phyloP scores from a whole-genome alignment of 2,113 vertebrate species.

The Petrocephalus microphthalmus region DNA sequence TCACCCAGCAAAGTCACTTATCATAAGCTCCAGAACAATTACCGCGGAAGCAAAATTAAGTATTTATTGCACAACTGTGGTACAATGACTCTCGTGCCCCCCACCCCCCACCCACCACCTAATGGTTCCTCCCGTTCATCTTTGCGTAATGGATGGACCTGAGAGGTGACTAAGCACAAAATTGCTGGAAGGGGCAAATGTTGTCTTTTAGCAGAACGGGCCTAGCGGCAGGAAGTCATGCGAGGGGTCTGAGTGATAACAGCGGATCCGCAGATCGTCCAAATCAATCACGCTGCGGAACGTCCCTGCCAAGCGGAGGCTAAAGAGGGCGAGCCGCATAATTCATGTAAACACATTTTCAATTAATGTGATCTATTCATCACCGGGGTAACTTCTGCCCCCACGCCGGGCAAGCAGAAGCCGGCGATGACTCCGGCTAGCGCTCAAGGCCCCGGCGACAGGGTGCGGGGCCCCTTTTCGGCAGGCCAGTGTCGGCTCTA shows the following conservation, averaged over 20 bases:
- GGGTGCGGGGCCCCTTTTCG: background rate
- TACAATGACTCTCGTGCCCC: background rate
- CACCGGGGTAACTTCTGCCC: constrained; percentile 2
- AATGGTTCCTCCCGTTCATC: constrained; percentile 17
- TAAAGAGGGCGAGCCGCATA: constrained; percentile 22
- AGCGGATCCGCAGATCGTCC: constrained; percentile 16
- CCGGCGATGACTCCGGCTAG: background rate
- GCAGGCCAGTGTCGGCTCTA: background rate
- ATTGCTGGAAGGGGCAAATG: constrained; percentile 17
- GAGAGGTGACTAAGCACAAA: constrained; percentile 23
- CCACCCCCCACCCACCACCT: background rate
- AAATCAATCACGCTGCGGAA: constrained; percentile 21
- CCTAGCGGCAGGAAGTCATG: constrained; percentile 13
- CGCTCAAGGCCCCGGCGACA: background rate
- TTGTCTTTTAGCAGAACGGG: constrained; percentile 12
- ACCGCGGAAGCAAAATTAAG: constrained; percentile 31
- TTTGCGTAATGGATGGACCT: constrained; percentile 15
- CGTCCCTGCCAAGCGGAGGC: constrained; percentile 4
- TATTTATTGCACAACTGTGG: constrained; percentile 28
- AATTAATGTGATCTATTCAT: constrained; percentile 26
- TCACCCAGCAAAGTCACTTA: constrained; percentile 23
- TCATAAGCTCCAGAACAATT: constrained; percentile 22
- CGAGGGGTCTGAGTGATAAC: constrained; percentile 24
- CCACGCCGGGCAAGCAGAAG: background rate
- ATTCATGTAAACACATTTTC: constrained; percentile 30